Base-by-base conservation (phyloP, 2,113 vertebrate genomes). In the Columba janthina region DNA sequence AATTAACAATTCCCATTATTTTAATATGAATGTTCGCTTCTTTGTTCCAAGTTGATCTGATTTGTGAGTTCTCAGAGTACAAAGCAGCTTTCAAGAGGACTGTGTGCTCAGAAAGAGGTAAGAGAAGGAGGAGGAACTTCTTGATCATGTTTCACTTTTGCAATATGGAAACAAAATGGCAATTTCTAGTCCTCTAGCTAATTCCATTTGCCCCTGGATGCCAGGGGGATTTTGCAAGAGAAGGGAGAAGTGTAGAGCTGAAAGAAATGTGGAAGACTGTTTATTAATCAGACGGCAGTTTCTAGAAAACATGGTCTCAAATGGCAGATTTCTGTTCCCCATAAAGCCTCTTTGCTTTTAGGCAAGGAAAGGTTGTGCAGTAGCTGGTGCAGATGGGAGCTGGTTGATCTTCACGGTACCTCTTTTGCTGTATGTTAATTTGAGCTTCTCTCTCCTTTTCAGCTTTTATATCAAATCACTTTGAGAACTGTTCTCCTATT, bases 41-140 rank as follows among this genome's bases (percentile, higher is more conserved):
- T 96, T 76, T 94, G 65, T 96, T 91, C 75, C 71, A 58, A 75
- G 71, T 60, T 53, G 54, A 28, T 62, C 32, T 85, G 90, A 91
- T 84, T 48, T 93, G n/a, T 81, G 88, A 85, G 82, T 71, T 77
- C 80, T 90, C 36, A 3, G 51, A 90, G 92, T 19, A 46, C 80
- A 78, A 31, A 81, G 57, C 57, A 72, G 56, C 56, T 88, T 81
- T 58, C 14, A 28, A 25, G 29, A 80, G 82, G 75, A 42, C 60
- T 80, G 48, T 69, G 32, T 46, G 73, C 72, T 84, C 36, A 46
- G 72, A 65, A 71, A 22, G 72, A 32, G 67, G 40, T 22, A 10
- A n/a, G 62, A 58, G 54, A 9, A 73, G 51, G 53, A 88, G 58
- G 34, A 87, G 15, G 36, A 91, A 38, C 61, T 53, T 69, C 61